Percentiles rank a stretch among this genome's conserved stretches.
phyloP scores from a whole-genome alignment of 2,888 invertebrate species.

The Tupiocoris notatus region DNA sequence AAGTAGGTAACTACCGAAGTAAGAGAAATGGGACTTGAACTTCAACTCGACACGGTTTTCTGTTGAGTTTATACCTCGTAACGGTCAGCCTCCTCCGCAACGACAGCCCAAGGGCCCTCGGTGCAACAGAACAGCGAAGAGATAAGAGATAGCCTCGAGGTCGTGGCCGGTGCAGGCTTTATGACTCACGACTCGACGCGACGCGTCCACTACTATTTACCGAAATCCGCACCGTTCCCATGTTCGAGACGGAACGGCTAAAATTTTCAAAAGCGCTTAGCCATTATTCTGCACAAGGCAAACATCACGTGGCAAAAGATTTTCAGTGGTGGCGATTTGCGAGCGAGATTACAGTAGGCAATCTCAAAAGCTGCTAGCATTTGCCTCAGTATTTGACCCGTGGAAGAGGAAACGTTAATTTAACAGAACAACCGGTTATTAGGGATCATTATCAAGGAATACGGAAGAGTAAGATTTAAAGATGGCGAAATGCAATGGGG shows the following conservation, averaged over 20 bases:
- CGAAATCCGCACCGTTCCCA: neutral
- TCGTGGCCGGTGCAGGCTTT: conserved; percentile 35
- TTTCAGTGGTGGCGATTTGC: too few species aligned
- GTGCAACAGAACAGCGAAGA: neutral
- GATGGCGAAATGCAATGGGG: too few species aligned
- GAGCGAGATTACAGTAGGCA: too few species aligned
- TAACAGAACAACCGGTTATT: too few species aligned
- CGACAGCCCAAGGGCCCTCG: conserved; percentile 13
- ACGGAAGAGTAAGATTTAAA: too few species aligned
- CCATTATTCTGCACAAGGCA: too few species aligned
- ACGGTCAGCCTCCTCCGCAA: neutral
- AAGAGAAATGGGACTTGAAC: conserved; percentile 32
- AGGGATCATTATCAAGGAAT: too few species aligned
- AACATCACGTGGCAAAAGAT: too few species aligned
- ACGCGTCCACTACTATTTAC: neutral
- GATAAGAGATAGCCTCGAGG: conserved; percentile 29
- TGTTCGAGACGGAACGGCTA: neutral
- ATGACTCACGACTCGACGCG: conserved; percentile 27
- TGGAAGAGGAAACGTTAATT: too few species aligned
- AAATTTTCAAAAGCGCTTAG: too few species aligned
- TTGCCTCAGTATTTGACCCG: too few species aligned
- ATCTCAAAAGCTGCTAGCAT: too few species aligned
- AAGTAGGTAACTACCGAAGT: neutral
- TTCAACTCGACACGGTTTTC: conserved; percentile 20
- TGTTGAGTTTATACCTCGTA: neutral